Evolutionary conservation across 53 echinoderm and acorn worm genomes (phyloP).

Genomic region (Henricia sp.): DNA sequence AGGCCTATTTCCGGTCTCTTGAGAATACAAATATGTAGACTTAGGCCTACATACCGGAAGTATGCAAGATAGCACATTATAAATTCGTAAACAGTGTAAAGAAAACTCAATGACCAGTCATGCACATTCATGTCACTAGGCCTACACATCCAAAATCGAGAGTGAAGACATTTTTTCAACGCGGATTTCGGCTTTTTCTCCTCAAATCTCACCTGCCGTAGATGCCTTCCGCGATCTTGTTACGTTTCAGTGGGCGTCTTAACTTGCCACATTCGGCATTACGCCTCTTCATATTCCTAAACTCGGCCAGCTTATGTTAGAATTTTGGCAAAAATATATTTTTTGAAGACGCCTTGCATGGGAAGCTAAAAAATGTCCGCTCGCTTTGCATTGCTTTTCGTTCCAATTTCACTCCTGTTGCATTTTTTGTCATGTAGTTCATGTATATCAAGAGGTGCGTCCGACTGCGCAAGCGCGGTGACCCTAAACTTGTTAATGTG

Average conservation of each 20-base stretch:
- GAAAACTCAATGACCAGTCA: too few species aligned
- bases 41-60: too few species aligned
- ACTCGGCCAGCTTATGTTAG: constrained; percentile 88
- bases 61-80: too few species aligned
- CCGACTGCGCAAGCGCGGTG: constrained; percentile 30
- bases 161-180: too few species aligned
- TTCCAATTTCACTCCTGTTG: constrained; percentile 61
- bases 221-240: constrained; percentile 97
- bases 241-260: constrained; percentile 98
- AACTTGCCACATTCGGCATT: constrained; percentile 99
- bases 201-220: constrained; percentile 88
- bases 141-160: too few species aligned
- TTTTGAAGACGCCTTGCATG: constrained; percentile 34
- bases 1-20: too few species aligned
- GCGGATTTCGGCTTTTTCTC: constrained; percentile 26
- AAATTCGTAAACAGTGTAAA: too few species aligned
- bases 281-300: constrained; percentile 99
- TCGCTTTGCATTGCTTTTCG: constrained; percentile 16
- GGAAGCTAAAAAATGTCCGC: constrained; percentile 15
- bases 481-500: constrained; percentile 20
- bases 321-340: constrained; percentile 48
- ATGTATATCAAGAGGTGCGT: not conserved
- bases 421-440: constrained; percentile 61
- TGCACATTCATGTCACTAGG: too few species aligned
- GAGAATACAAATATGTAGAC: too few species aligned